Evolutionary conservation across 1,140 invertebrate genomes (phyloP).

Genomic region (Aphelinus certus): DNA sequence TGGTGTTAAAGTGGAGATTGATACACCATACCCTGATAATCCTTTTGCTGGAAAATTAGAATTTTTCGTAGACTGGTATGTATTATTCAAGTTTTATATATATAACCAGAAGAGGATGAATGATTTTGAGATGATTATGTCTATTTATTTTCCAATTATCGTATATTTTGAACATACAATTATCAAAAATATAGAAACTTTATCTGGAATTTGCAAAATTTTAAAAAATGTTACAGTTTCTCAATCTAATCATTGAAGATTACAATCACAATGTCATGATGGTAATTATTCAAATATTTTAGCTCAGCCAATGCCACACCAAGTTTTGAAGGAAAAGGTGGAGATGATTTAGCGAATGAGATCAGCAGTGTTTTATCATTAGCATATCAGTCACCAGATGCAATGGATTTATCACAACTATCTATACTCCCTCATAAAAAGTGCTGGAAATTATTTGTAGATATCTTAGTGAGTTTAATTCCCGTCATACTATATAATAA

Average conservation of each 20-base stretch:
- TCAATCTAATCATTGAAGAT: too few relatives aligned
- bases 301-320: slow-evolving; percentile 96
- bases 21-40: slow-evolving; percentile 77
- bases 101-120: not conserved
- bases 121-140: too few relatives aligned
- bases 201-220: too few relatives aligned
- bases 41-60: slow-evolving; percentile 88
- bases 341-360: slow-evolving; percentile 86
- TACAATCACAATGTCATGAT: too few relatives aligned
- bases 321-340: slow-evolving; percentile 93
- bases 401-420: slow-evolving; percentile 81
- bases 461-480: slow-evolving; percentile 80
- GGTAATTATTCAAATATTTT: slow-evolving; percentile 48
- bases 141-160: too few relatives aligned
- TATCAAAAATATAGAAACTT: too few relatives aligned
- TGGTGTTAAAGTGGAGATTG: slow-evolving; percentile 92
- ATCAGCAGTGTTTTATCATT: slow-evolving; percentile 81
- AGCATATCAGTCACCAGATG: slow-evolving; percentile 80
- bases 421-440: slow-evolving; percentile 86
- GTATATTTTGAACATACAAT: too few relatives aligned
- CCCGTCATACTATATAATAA: too few relatives aligned
- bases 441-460: slow-evolving; percentile 94
- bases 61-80: slow-evolving; percentile 94
- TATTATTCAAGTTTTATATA: slow-evolving; percentile 13
- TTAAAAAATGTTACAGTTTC: too few relatives aligned